A percentile compares a stretch with the other conserved stretches of the same genome.
Evolutionary conservation across 2,113 vertebrate species (phyloP).

Genomic region (Recurvirostra avosetta): DNA sequence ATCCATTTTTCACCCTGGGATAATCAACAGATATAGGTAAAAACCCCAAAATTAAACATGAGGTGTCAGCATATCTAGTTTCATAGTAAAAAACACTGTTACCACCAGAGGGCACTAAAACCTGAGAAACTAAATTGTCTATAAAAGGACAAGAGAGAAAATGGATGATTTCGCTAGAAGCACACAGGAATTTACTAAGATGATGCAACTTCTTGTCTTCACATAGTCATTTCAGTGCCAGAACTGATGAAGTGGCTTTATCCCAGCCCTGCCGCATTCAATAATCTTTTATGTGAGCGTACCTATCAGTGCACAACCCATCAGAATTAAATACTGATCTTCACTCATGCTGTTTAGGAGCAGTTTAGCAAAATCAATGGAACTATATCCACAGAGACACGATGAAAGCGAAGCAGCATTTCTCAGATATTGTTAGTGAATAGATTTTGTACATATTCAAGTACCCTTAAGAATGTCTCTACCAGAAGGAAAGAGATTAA

Average conservation of each 20-base stretch:
- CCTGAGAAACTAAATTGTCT: background rate
- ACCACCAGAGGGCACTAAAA: constrained; percentile 21
- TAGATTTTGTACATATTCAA: background rate
- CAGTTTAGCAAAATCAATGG: background rate
- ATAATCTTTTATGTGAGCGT: background rate
- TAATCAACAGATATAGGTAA: background rate
- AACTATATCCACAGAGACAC: background rate
- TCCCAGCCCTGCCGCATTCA: background rate
- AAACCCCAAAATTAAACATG: background rate
- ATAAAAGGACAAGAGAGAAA: background rate
- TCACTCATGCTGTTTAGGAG: background rate
- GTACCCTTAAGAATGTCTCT: background rate
- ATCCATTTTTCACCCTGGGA: background rate
- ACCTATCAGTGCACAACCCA: background rate
- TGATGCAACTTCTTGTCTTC: background rate
- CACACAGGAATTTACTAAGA: background rate
- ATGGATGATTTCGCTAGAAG: background rate
- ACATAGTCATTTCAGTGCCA: background rate
- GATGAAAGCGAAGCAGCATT: background rate
- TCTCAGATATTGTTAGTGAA: background rate
- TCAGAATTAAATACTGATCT: background rate
- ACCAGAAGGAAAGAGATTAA: background rate
- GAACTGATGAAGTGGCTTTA: background rate
- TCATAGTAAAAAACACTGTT: background rate
- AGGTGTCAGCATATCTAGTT: rapidly evolving